Percentiles rank a stretch among this genome's conserved stretches.
phyloP scores from a whole-genome alignment of 92 coral and sea anemone genomes.

The Scolanthus callimorphus region DNA sequence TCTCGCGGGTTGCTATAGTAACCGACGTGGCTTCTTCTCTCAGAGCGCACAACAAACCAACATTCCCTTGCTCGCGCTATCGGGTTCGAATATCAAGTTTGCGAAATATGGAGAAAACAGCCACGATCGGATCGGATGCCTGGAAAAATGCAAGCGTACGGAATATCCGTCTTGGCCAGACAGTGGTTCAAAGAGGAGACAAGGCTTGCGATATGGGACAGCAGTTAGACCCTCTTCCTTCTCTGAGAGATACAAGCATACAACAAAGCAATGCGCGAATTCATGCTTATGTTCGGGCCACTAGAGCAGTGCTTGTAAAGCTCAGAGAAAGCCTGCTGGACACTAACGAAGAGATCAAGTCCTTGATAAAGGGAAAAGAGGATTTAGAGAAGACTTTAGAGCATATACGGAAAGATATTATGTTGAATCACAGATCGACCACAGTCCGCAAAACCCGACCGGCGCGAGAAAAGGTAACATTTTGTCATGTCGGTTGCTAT shows the following conservation, averaged over 20 bases:
- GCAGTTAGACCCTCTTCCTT: constrained; percentile 87
- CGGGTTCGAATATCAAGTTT: neutral
- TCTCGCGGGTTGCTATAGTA: constrained; percentile 37
- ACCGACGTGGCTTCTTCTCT: constrained; percentile 34
- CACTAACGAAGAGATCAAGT: constrained; percentile 96
- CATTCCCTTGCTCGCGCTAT: constrained; percentile 30
- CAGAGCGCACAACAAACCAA: constrained; percentile 43
- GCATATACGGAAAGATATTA: constrained; percentile 89
- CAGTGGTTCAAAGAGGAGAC: constrained; percentile 84
- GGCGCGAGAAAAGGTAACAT: constrained; percentile 82
- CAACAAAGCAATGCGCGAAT: constrained; percentile 94
- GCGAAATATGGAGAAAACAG: constrained; percentile 40
- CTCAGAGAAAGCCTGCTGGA: constrained; percentile 87
- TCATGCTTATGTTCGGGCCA: constrained; percentile 95
- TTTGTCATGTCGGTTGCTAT: too few species aligned
- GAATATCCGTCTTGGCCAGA: constrained; percentile 80
- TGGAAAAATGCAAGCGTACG: constrained; percentile 97
- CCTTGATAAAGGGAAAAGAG: constrained; percentile 87
- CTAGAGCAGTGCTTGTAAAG: constrained; percentile 93
- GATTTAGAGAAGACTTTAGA: constrained; percentile 85
- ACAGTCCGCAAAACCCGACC: constrained; percentile 76
- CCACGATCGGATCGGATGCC: constrained; percentile 92
- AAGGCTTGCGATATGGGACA: constrained; percentile 95
- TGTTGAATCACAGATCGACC: constrained; percentile 75
- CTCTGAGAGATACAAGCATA: constrained; percentile 91